phyloP scores from a whole-genome alignment of 2,888 invertebrate genomes.

The Biston stratarius region DNA sequence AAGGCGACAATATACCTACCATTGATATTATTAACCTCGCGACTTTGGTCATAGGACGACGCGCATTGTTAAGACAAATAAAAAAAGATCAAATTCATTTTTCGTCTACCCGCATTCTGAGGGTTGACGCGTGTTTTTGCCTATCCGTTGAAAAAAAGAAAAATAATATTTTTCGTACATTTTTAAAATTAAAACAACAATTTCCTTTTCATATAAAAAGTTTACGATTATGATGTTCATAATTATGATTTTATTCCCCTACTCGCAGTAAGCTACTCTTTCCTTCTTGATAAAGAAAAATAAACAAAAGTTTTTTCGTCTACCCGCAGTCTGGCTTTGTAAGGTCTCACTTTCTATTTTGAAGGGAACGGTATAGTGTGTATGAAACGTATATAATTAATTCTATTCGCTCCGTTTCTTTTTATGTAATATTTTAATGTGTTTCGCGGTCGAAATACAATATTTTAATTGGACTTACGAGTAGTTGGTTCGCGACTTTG shows the following conservation, averaged over 20 bases:
- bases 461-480: constrained; percentile 65
- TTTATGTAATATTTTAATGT: constrained; percentile 76
- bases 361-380: constrained; percentile 33
- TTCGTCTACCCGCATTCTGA: constrained; percentile 36
- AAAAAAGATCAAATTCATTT: not conserved
- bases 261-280: constrained; percentile 67
- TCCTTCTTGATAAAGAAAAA: constrained; percentile 46
- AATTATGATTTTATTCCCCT: constrained; percentile 39
- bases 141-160: not conserved
- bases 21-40: constrained; percentile 69
- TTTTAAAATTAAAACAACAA: too few species aligned
- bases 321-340: constrained; percentile 5
- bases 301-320: constrained; percentile 6
- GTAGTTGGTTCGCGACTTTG: constrained; percentile 69
- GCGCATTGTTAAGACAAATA: constrained; percentile 48
- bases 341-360: constrained; percentile 61
- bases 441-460: constrained; percentile 60
- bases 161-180: not conserved
- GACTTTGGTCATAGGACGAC: constrained; percentile 73
- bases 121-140: too few species aligned
- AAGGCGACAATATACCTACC: constrained; percentile 73
- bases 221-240: not conserved
- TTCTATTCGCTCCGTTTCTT: constrained; percentile 71
- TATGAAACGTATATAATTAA: constrained; percentile 36
- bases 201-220: not conserved